A percentile compares a stretch with the other conserved stretches of the same genome.
phyloP scores from a whole-genome alignment of 2,888 invertebrate genomes.

The Drosophila pseudotakahashii region DNA sequence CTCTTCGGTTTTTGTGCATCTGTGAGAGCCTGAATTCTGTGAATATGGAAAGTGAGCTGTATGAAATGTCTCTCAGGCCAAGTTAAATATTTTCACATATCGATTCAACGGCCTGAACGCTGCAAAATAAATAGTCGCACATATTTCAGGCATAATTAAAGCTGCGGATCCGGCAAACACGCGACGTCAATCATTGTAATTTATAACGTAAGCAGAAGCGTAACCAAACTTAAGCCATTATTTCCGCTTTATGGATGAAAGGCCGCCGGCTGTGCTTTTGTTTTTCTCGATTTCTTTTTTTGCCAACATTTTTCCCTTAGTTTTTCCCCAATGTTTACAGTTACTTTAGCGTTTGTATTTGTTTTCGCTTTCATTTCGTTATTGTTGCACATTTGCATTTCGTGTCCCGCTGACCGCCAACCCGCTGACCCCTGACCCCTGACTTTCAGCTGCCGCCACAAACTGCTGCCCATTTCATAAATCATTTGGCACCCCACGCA shows the following conservation, averaged over 20 bases:
- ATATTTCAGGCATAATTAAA: slow-evolving; percentile 45
- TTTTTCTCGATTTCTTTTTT: not conserved
- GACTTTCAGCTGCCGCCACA: slow-evolving; percentile 35
- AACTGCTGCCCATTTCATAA: slow-evolving; percentile 60
- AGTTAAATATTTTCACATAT: slow-evolving; percentile 21
- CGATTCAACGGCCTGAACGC: slow-evolving; percentile 13
- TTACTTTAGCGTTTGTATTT: slow-evolving; percentile 27
- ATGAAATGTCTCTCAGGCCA: not conserved
- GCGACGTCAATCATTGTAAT: slow-evolving; percentile 71
- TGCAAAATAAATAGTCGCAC: slow-evolving; percentile 27
- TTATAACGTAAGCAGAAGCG: slow-evolving; percentile 45
- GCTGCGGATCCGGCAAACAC: slow-evolving; percentile 32
- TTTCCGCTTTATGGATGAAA: slow-evolving; percentile 62
- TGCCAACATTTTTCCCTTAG: slow-evolving; percentile 6
- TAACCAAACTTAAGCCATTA: slow-evolving; percentile 63
- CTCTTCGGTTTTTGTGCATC: slow-evolving; percentile 12
- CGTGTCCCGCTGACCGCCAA: slow-evolving; percentile 38
- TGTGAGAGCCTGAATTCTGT: slow-evolving; percentile 8
- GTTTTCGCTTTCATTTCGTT: slow-evolving; percentile 27
- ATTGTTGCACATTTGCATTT: slow-evolving; percentile 45
- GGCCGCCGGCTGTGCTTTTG: slow-evolving; percentile 38
- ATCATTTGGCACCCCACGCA: slow-evolving; percentile 57
- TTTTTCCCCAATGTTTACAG: slow-evolving; percentile 23
- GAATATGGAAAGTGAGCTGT: not conserved
- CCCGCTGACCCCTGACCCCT: slow-evolving; percentile 28